Conservation (phyloP, 1,140 invertebrate genomes). For the Delia radicum region DNA sequence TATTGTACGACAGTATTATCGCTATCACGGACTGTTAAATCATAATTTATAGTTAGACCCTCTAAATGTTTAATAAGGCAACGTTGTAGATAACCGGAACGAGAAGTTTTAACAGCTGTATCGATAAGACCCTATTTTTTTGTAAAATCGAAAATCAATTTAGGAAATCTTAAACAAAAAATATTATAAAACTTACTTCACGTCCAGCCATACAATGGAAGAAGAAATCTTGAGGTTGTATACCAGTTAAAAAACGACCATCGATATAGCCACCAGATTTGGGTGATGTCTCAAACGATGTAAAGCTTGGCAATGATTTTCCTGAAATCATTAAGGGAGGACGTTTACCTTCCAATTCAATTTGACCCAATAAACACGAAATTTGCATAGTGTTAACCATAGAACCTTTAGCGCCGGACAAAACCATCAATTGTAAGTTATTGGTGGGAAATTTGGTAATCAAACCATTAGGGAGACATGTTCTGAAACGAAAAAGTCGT, state of each 20-base stretch:
- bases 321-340: constrained; percentile 92
- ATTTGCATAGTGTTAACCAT: constrained; percentile 97
- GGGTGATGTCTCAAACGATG: constrained; percentile 86
- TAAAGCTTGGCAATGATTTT: constrained; percentile 88
- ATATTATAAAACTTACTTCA: constrained; percentile 64
- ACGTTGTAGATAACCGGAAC: constrained; percentile 96
- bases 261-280: constrained; percentile 95
- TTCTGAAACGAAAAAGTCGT: constrained; percentile 37
- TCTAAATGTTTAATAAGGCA: constrained; percentile 98
- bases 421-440: constrained; percentile 96
- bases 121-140: constrained; percentile 73
- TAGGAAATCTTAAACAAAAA: neutral
- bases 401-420: constrained; percentile 97
- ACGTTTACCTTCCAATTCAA: constrained; percentile 96
- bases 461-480: constrained; percentile 79
- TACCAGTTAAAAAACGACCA: constrained; percentile 95
- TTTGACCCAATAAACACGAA: constrained; percentile 94
- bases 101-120: constrained; percentile 89
- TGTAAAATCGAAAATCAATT: neutral
- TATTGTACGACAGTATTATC: constrained; percentile 95
- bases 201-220: constrained; percentile 99
- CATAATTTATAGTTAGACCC: constrained; percentile 87
- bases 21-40: constrained; percentile 91
- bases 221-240: constrained; percentile 97
- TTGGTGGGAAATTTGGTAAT: constrained; percentile 89